These are phyloP conservation scores for Temnopleurus reevesii DNA, from an alignment of 53 echinoderm and acorn worm genomes.

Conservation along the genomic window DNA sequence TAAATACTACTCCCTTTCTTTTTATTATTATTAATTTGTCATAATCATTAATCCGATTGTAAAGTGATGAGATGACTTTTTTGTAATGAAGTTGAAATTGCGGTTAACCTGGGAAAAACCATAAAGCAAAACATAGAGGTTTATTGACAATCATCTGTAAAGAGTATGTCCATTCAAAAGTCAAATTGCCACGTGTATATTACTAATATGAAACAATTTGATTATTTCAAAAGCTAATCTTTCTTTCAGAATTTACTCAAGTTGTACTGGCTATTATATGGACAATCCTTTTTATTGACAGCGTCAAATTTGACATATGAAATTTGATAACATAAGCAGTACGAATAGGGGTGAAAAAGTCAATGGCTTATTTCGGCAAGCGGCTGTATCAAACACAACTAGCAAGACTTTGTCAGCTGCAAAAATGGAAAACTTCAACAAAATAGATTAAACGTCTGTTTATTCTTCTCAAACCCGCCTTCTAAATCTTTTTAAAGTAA, in stretches of 20 bases:
- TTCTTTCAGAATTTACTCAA: not conserved
- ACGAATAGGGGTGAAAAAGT: not conserved
- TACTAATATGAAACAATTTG: not conserved
- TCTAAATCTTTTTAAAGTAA: not conserved
- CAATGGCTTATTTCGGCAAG: not conserved
- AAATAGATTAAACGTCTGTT: not conserved
- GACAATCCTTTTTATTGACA: not conserved
- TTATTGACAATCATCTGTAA: too few species aligned
- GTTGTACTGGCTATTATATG: not conserved
- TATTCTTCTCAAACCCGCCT: not conserved
- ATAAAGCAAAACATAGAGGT: too few species aligned
- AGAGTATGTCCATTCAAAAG: too few species aligned
- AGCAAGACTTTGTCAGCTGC: not conserved
- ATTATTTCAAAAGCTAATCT: not conserved
- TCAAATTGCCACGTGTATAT: too few species aligned
- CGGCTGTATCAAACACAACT: not conserved
- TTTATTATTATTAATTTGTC: too few species aligned
- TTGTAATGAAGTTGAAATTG: too few species aligned
- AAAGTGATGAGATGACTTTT: too few species aligned
- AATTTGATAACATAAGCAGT: not conserved
- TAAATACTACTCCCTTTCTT: too few species aligned
- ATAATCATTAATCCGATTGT: too few species aligned
- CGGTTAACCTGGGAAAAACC: too few species aligned
- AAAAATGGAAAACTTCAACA: not conserved
- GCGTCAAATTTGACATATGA: constrained; percentile 16